Base-by-base conservation (phyloP, 1,140 invertebrate species). In the Adelges cooleyi region DNA sequence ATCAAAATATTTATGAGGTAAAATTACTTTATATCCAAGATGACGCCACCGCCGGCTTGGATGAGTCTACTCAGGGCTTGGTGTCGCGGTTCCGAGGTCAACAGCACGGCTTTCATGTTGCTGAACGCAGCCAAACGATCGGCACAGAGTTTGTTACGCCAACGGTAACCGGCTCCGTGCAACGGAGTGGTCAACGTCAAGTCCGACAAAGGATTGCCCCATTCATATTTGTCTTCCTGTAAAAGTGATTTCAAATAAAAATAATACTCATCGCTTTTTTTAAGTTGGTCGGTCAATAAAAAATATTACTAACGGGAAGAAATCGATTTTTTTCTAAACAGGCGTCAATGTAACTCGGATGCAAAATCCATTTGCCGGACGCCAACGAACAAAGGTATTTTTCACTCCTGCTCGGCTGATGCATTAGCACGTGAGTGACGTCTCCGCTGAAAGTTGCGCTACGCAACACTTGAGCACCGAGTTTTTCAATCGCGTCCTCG, bases 321-420 rank as follows among this genome's bases (percentile, higher is more conserved):
- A 93, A 92, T 56, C 71, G 71, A 0, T 82, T 81, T 15, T 79
- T 78, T 29, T 78, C 72, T 18, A 80, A 73, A 56, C 84, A 89
- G 48, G 83, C 79, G 13, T 83, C 79, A 9, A 94, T 75, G 71
- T 92, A 95, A 1, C 82, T 81, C 2, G 82, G 80, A 71, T 90
- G 86, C 9, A 95, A 73, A 2, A 95, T 79, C 90, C 90, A 94
- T 71, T 89, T 88, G 23, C 92, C 92, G 0, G 86, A 80, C 0
- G 92, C 90, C 38, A 95, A 82, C 69, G 84, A 85, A 2, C 84
- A 83, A 2, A 95, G 77, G 74, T 88, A 81, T 76, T 93, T 93
- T 77, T 95, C 91, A 73, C 89, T 92, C 68, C 89, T 81, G 15
- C 81, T 78, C 0, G 85, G 84, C 67, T 80, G 82, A 20, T 82